Conservation (phyloP, 2,888 invertebrate genomes). For the Morpho deidamia region DNA sequence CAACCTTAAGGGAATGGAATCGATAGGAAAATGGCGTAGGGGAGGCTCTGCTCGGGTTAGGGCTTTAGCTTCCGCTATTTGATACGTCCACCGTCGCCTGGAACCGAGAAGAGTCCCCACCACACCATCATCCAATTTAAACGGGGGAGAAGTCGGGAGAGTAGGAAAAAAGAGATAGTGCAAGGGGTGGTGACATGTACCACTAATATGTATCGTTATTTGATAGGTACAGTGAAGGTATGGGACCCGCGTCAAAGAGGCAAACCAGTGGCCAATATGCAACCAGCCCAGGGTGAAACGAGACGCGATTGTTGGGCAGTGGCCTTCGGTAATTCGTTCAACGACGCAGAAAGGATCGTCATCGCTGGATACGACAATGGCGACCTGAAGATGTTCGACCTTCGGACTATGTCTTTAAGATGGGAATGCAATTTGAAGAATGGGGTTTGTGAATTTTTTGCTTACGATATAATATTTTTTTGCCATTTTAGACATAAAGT, state of each 20-base stretch:
- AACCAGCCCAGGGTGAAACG: constrained; percentile 82
- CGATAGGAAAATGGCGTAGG: no score
- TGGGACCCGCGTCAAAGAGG: constrained; percentile 97
- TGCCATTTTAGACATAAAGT: no score
- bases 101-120: no score
- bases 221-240: constrained; percentile 89
- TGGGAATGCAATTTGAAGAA: constrained; percentile 97
- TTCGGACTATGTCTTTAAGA: constrained; percentile 87
- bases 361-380: constrained; percentile 98
- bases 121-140: no score
- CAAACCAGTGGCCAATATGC: constrained; percentile 93
- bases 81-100: no score
- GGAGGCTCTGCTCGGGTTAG: no score
- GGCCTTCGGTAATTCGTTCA: constrained; percentile 94
- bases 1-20: no score
- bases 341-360: constrained; percentile 89
- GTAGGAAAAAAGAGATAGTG: no score
- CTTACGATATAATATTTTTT: not conserved
- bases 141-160: no score
- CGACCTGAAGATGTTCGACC: constrained; percentile 95
- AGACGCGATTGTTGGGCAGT: constrained; percentile 96
- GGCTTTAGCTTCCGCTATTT: no score
- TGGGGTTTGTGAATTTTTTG: constrained; percentile 79
- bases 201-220: no score
- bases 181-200: no score